Evolutionary conservation across 2,888 invertebrate species (phyloP).

Genomic region (Drosophila longiperda): DNA sequence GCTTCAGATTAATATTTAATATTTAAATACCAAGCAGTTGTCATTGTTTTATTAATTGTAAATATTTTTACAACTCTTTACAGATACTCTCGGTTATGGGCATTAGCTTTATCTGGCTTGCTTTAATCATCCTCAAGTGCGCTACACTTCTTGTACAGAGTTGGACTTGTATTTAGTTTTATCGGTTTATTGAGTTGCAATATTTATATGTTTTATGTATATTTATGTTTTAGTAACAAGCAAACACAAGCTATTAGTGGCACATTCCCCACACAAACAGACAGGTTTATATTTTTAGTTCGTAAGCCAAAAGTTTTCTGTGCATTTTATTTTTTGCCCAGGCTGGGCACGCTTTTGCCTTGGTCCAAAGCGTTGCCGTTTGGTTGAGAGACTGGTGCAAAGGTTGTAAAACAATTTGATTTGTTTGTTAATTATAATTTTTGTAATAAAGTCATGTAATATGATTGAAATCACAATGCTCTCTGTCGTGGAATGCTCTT

Average conservation of each 20-base stretch:
- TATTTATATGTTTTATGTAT: constrained; percentile 49
- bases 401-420: constrained; percentile 65
- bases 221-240: constrained; percentile 50
- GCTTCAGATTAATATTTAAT: background rate
- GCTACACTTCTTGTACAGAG: constrained; percentile 57
- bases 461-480: constrained; percentile 30
- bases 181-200: constrained; percentile 67
- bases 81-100: constrained; percentile 68
- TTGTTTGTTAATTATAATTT: constrained; percentile 70
- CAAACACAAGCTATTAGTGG: constrained; percentile 33
- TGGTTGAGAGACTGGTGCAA: constrained; percentile 29
- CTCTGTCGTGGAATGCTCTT: background rate
- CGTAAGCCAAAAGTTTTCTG: constrained; percentile 57
- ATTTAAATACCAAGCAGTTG: background rate
- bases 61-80: background rate
- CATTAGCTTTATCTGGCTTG: constrained; percentile 57
- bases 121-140: constrained; percentile 42
- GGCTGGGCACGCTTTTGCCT: constrained; percentile 49
- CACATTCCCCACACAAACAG: constrained; percentile 54
- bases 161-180: constrained; percentile 58
- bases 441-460: constrained; percentile 69
- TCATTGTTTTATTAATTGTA: background rate
- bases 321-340: constrained; percentile 31
- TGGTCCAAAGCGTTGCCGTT: constrained; percentile 30
- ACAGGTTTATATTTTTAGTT: constrained; percentile 47